A percentile compares a stretch with the other conserved stretches of the same genome.
phyloP scores from a whole-genome alignment of 2,797 vertebrate genomes.

The Naso thynnoides region DNA sequence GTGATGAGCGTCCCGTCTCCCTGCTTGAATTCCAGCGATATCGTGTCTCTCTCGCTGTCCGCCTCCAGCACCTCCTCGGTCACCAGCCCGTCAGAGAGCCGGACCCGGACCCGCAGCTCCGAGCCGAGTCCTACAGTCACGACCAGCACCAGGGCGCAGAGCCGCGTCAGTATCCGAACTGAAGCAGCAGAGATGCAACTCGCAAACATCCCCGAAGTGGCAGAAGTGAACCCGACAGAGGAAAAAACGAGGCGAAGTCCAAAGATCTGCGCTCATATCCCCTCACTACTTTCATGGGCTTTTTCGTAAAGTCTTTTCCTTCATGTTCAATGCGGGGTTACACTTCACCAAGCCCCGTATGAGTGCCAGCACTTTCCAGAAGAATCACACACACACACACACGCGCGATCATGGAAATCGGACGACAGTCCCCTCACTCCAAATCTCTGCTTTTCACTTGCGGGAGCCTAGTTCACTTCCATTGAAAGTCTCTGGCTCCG shows the following conservation, averaged over 20 bases:
- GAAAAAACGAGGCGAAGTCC: constrained; percentile 52
- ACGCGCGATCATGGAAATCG: constrained; percentile 28
- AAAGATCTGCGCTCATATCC: constrained; percentile 66
- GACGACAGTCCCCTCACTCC: background rate
- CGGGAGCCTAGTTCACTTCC: constrained; percentile 44
- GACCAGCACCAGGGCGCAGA: constrained; percentile 73
- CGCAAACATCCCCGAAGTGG: constrained; percentile 82
- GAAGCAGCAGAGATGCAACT: constrained; percentile 70
- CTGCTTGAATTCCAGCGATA: constrained; percentile 92
- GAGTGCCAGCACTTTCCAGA: constrained; percentile 43
- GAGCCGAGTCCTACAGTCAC: constrained; percentile 74
- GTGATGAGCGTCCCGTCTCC: constrained; percentile 93
- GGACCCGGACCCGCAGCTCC: constrained; percentile 93
- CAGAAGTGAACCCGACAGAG: constrained; percentile 63
- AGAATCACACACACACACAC: constrained; percentile 12
- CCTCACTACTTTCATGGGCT: constrained; percentile 33
- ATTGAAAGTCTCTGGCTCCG: constrained; percentile 65
- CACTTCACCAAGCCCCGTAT: constrained; percentile 23
- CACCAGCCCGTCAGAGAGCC: constrained; percentile 91
- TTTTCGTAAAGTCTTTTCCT: constrained; percentile 46
- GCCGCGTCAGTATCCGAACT: constrained; percentile 65
- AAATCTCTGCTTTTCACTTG: constrained; percentile 65
- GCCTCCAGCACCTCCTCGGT: constrained; percentile 94
- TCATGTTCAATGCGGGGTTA: constrained; percentile 47
- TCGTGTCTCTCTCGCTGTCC: constrained; percentile 90